These are phyloP conservation scores for Morelia viridis DNA, from an alignment of 2,797 vertebrate species.

Conservation along the genomic window DNA sequence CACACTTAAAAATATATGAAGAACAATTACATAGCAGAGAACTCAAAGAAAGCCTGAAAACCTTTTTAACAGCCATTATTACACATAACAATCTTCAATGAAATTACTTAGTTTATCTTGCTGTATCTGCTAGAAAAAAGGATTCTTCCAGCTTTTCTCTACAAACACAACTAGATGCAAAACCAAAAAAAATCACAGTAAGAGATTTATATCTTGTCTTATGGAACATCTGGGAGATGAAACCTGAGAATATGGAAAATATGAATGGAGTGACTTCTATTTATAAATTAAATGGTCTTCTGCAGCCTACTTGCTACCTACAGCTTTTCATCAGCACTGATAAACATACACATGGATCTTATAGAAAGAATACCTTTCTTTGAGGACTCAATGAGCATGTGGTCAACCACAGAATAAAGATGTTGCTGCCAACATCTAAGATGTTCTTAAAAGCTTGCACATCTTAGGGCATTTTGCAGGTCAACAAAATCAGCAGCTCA, in stretches of 20 bases:
- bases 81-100: constrained; percentile 15
- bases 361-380: constrained; percentile 24
- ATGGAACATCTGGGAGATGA: constrained; percentile 58
- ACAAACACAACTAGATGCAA: background rate
- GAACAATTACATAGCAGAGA: background rate
- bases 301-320: constrained; percentile 49
- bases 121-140: constrained; percentile 33
- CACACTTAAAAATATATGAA: background rate
- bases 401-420: constrained; percentile 23
- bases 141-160: background rate
- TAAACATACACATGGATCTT: constrained; percentile 51
- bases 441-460: constrained; percentile 51
- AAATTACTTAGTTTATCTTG: constrained; percentile 25
- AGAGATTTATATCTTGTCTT: constrained; percentile 44
- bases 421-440: constrained; percentile 41
- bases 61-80: background rate
- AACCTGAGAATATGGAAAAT: constrained; percentile 59
- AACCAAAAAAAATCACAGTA: constrained; percentile 14
- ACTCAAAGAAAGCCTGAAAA: background rate
- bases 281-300: constrained; percentile 26
- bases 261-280: constrained; percentile 63
- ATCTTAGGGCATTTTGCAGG: constrained; percentile 21
- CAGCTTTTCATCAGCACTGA: constrained; percentile 53
- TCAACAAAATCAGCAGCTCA: background rate
- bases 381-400: constrained; percentile 28